These are phyloP conservation scores for Takifugu rubripes DNA, from an alignment of 2,797 vertebrate species.

Conservation along the genomic window DNA sequence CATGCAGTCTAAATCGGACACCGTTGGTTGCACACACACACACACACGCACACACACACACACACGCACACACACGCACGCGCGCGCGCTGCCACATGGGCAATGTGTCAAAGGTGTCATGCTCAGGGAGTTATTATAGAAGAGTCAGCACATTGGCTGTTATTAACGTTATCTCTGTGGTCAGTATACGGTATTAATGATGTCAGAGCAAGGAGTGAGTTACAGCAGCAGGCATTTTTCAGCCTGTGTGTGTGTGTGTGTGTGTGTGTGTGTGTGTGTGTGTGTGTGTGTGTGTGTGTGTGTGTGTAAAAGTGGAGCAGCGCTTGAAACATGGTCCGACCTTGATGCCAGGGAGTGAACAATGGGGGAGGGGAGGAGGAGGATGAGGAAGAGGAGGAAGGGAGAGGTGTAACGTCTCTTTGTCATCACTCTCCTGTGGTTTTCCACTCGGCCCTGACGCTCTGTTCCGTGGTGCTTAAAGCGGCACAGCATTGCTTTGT, in stretches of 20 bases:
- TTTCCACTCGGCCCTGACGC: constrained; percentile 49
- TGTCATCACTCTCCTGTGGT: constrained; percentile 66
- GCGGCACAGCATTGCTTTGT: constrained; percentile 35
- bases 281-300: constrained; percentile 22
- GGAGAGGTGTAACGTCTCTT: constrained; percentile 67
- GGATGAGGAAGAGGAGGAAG: constrained; percentile 38
- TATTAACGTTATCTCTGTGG: constrained; percentile 70
- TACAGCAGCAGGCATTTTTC: constrained; percentile 43
- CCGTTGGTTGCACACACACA: constrained; percentile 14
- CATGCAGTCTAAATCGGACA: constrained; percentile 66
- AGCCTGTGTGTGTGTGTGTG: constrained; percentile 25
- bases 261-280: constrained; percentile 19
- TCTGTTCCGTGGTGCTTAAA: constrained; percentile 31
- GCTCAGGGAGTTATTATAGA: constrained; percentile 66
- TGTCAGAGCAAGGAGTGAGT: constrained; percentile 59
- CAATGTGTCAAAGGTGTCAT: constrained; percentile 68
- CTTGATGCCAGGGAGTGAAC: constrained; percentile 63
- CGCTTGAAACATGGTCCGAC: constrained; percentile 64
- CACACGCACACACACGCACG: constrained; percentile 17
- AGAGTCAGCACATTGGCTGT: constrained; percentile 56
- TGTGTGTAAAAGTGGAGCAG: constrained; percentile 47
- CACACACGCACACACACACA: constrained; percentile 20
- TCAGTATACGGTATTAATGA: constrained; percentile 72
- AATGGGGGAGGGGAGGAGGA: constrained; percentile 59
- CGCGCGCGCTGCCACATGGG: constrained; percentile 28